Base-by-base conservation (phyloP, 2,797 vertebrate species). In the Toxotes lorentzi region DNA sequence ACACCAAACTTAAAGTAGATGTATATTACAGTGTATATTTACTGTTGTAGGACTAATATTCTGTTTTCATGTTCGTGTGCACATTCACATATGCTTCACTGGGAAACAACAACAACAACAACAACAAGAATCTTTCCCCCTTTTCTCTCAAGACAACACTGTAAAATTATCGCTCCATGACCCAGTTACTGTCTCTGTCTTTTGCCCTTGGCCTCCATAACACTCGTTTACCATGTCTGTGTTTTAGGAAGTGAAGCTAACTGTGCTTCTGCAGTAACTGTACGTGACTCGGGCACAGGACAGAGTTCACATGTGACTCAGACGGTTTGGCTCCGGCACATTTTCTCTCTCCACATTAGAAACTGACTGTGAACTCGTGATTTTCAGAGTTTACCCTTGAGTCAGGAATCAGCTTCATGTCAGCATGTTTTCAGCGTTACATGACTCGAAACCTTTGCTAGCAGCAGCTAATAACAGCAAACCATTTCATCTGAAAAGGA, bases 241-340 rank as follows among this genome's bases (percentile, higher is more conserved):
- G 62, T 53, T 47, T 47, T 3, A 50, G 68, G 76, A 82, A 76
- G 63, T 72, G 83, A 79, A 65, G 69, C 43, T 21, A 16, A 5
- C 7, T 58, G 32, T 45, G 23, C 10, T 19, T 75, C 24, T 21
- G 8, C 34, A 35, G 6, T 2, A 5, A 60, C 35, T n/a, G 35
- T 71, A 43, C 43, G 38, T 38, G 17, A 19, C 16, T 23, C 14
- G 24, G 24, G 24, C 0, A 2, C 19, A 30, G 27, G 27, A 30
- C 27, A 30, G 27, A 30, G 2, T 27, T 30, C 2, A 30, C 40
- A 41, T 4, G 5, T 6, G 16, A 14, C 43, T 19, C 12, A 1
- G 0, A 14, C 43, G 19, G 17, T 19, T 5, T 45, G 16, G 17
- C 2, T n/a, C 21, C 27, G 32, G 23, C 50, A 21, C n/a, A 40